phyloP scores from a whole-genome alignment of 2,888 invertebrate species.

The Brachypalpus laphriformis region DNA sequence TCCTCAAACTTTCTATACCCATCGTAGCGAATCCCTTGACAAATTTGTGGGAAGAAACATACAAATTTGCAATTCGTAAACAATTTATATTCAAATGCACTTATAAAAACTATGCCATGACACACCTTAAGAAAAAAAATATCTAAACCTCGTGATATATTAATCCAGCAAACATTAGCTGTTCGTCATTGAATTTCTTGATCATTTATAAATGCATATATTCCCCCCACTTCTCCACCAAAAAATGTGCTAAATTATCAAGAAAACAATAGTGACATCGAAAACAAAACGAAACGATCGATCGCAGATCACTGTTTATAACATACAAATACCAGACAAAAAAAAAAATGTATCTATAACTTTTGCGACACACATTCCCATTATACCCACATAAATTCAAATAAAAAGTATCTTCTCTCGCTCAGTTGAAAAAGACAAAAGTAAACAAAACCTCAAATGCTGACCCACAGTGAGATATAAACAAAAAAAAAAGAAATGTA shows the following conservation, averaged over 20 bases:
- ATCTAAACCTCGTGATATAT: neutral
- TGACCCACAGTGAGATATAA: constrained; percentile 46
- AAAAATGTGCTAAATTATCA: neutral
- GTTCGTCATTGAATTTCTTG: neutral
- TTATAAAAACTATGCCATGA: neutral
- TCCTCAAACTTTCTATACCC: neutral
- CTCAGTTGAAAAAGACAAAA: constrained; percentile 1
- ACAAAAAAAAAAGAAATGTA: neutral
- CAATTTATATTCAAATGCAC: neutral
- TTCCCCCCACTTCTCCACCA: too few relatives aligned
- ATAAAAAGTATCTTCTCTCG: constrained; percentile 23
- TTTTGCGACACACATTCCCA: constrained; percentile 39
- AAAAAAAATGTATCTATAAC: too few relatives aligned
- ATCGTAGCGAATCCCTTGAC: neutral
- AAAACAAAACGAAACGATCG: neutral
- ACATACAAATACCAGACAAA: neutral
- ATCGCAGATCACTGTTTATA: neutral
- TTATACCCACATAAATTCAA: constrained; percentile 8
- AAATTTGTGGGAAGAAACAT: neutral
- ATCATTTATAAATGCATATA: neutral
- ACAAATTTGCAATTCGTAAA: constrained; percentile 25
- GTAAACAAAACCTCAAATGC: constrained; percentile 48
- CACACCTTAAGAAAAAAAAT: constrained; percentile 3
- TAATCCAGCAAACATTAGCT: neutral
- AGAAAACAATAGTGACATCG: neutral